phyloP scores from a whole-genome alignment of 2,888 invertebrate species.

The Mesorhabditis sp. region DNA sequence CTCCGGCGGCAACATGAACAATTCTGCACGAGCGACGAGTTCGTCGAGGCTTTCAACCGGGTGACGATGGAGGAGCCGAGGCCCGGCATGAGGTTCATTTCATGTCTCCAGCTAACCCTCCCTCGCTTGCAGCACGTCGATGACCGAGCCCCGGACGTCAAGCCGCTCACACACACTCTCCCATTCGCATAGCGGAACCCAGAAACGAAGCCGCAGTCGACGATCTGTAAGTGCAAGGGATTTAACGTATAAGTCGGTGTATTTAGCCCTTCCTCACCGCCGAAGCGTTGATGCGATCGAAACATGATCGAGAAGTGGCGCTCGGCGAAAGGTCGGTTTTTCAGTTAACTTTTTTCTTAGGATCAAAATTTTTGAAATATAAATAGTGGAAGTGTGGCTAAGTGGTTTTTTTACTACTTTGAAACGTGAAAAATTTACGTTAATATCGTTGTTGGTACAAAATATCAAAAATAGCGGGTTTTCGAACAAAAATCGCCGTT shows the following conservation, averaged over 20 bases:
- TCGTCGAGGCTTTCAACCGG: conserved; percentile 46
- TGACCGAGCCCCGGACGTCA: background rate
- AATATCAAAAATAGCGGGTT: background rate
- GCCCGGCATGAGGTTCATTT: background rate
- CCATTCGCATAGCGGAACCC: conserved; percentile 13
- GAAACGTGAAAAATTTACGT: background rate
- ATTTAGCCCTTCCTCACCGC: conserved; percentile 28
- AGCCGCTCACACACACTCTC: background rate
- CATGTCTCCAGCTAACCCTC: background rate
- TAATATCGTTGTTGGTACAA: background rate
- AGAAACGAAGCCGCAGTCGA: conserved; percentile 14
- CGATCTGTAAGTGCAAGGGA: conserved; percentile 11
- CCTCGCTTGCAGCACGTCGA: background rate
- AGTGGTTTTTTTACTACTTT: conserved; percentile 3
- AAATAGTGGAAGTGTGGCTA: background rate
- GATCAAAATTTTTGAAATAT: background rate
- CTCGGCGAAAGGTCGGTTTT: conserved; percentile 25
- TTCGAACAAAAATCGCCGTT: background rate
- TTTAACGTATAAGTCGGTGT: conserved; percentile 8
- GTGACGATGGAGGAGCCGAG: background rate
- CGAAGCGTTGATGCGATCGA: conserved; percentile 33
- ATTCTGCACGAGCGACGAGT: conserved; percentile 45
- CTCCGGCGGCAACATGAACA: conserved; percentile 28
- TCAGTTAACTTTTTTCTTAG: background rate
- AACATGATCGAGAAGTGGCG: conserved; percentile 34